Evolutionary conservation across 2,888 invertebrate genomes (phyloP).

Genomic region (Macrosoma leucophasiata): DNA sequence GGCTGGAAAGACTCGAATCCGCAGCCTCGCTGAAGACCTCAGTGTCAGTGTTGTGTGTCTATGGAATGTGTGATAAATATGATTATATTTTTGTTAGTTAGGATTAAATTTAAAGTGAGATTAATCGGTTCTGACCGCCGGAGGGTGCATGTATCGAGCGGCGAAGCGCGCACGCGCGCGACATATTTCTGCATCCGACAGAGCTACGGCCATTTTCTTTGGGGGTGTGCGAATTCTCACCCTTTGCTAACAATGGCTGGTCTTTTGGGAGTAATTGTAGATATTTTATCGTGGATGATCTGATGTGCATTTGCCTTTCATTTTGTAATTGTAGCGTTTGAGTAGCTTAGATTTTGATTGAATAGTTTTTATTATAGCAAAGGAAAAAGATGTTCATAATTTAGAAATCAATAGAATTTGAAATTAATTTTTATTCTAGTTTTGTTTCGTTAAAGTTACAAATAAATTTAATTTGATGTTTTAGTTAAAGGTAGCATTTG

Average conservation of each 20-base stretch:
- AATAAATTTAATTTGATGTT: no score
- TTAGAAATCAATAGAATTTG: no score
- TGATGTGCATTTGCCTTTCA: not conserved
- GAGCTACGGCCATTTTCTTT: slow-evolving; percentile 56
- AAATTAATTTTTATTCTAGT: no score
- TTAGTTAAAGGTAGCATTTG: no score
- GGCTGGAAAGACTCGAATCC: no score
- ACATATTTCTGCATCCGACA: slow-evolving; percentile 56
- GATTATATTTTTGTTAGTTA: slow-evolving; percentile 3
- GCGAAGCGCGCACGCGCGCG: slow-evolving; percentile 62
- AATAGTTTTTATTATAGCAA: no score
- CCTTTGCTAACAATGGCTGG: slow-evolving; percentile 14
- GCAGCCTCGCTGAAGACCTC: no score
- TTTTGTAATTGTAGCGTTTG: not conserved
- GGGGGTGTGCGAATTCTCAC: slow-evolving; percentile 38
- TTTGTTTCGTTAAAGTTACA: no score
- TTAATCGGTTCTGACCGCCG: slow-evolving; percentile 41
- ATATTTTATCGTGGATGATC: no score
- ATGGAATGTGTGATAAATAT: slow-evolving; percentile 6
- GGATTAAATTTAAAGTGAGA: slow-evolving; percentile 31
- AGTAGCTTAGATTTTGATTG: no score
- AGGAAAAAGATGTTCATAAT: no score
- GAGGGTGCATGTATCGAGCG: slow-evolving; percentile 71
- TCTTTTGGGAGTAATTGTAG: no score
- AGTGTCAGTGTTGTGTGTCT: slow-evolving; percentile 11